Conservation (phyloP, 35 echinoderm and acorn worm species). For the Ophioderma brevispina region DNA sequence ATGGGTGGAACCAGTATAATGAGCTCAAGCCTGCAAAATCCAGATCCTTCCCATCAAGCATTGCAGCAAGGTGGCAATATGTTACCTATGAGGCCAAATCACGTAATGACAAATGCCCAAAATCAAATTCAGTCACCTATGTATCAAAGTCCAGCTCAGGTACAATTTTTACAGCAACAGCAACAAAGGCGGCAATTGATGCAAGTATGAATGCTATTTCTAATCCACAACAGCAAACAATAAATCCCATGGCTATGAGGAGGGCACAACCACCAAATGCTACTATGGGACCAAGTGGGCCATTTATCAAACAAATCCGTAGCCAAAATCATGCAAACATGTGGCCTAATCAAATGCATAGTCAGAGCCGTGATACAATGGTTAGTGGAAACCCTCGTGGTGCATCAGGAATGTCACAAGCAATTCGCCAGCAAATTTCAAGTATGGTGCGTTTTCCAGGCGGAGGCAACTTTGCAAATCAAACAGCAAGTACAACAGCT, state of each 20-base stretch:
- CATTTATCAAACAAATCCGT: background rate
- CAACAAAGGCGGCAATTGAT: conserved; percentile 34
- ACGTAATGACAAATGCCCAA: background rate
- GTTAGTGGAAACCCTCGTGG: background rate
- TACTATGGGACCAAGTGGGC: conserved; percentile 9
- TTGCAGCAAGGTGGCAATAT: background rate
- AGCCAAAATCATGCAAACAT: conserved; percentile 7
- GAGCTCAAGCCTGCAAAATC: background rate
- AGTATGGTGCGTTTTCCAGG: conserved; percentile 12
- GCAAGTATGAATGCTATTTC: conserved; percentile 30
- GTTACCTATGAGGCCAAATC: conserved; percentile 18
- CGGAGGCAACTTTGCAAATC: conserved; percentile 11
- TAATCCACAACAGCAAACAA: conserved; percentile 14
- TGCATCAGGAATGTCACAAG: background rate
- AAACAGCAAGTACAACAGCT: conserved; percentile 2
- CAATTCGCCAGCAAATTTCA: conserved; percentile 32
- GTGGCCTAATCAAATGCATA: conserved; percentile 11
- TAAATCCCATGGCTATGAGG: conserved; percentile 18
- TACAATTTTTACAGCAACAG: conserved; percentile 24
- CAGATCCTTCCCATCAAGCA: background rate
- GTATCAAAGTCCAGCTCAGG: conserved; percentile 27
- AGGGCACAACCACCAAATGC: conserved; percentile 15
- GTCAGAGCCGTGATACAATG: background rate
- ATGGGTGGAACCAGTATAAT: conserved; percentile 1
- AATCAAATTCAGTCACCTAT: background rate